Base-by-base conservation (phyloP, 2,888 invertebrate genomes). In the Lymantria dispar region DNA sequence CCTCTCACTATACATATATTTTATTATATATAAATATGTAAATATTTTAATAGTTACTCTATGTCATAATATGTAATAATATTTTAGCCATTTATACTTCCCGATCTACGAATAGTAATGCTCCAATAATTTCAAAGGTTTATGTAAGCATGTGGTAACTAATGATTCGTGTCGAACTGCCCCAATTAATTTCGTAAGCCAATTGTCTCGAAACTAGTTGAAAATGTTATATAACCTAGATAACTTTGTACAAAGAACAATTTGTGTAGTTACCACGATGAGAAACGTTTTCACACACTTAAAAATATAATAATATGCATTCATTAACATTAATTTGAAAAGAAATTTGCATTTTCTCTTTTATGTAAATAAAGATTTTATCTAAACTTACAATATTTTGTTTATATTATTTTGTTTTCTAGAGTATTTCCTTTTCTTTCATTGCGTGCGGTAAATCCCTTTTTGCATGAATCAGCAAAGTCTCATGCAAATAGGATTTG, bases 61-160 rank as follows among this genome's bases (percentile, higher is more conserved):
- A 22, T 5, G 22, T 22, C 22, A 22, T 22, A 22, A 22, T 22
- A 22, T 22, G 22, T 22, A 22, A 22, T 22, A 22, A 22, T n/a
- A 5, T 22, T 22, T 22, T 59, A 55, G 22, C 56, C 58, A 54
- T 62, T 50, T 56, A 55, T 56, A 65, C 60, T 65, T 57, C 46
- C 59, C 48, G 65, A 64, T 58, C 15, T 14, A 14, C 12, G 62
- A 62, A 50, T 50, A 55, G 62, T 63, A 69, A 72, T 64, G 75
- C 68, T 71, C 74, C 71, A 77, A 60, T 76, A 72, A 62, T 60
- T 61, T 56, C 57, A 60, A 57, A 47, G 41, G 50, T 57, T 80
- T 78, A 80, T 69, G 70, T 80, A 81, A 78, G 50, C 68, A 76
- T 72, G 74, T 64, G 77, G 70, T 76, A 75, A 80, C 45, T 63